Evolutionary conservation across 2,113 vertebrate genomes (phyloP).

Genomic region (Periophthalmodon schlosseri): DNA sequence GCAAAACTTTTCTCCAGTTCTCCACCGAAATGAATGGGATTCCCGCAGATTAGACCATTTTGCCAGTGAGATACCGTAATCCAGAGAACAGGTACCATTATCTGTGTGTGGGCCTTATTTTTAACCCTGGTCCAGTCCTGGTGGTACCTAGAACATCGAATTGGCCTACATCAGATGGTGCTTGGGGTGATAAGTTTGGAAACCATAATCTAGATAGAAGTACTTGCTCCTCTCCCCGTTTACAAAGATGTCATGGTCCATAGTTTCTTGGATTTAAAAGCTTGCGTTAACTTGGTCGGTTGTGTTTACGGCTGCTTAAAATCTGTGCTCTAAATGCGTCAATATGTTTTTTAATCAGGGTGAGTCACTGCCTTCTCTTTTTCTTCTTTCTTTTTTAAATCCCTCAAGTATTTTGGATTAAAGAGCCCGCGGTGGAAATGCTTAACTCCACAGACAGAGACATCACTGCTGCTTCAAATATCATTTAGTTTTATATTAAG

Average conservation of each 20-base stretch:
- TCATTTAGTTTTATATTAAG: conserved; percentile 12
- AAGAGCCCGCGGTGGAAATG: conserved; percentile 50
- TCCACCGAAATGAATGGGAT: no score
- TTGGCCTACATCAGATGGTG: background rate
- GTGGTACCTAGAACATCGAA: no score
- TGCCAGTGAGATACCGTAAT: no score
- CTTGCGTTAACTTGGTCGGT: background rate
- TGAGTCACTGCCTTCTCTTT: conserved; percentile 54
- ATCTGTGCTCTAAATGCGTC: conserved; percentile 48
- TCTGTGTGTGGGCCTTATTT: background rate
- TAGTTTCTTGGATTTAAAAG: background rate
- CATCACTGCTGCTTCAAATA: conserved; percentile 20
- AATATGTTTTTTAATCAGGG: conserved; percentile 28
- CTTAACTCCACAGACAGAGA: conserved; percentile 38
- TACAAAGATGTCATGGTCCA: background rate
- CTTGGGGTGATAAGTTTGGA: background rate
- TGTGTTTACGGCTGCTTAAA: background rate
- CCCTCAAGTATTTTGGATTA: conserved; percentile 57
- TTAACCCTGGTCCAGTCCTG: background rate
- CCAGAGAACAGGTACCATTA: no score
- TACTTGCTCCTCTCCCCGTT: background rate
- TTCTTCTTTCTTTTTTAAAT: conserved; percentile 20
- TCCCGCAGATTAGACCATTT: no score
- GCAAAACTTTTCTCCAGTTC: no score
- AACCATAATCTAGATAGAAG: background rate